phyloP scores from a whole-genome alignment of 2,888 invertebrate genomes.

The Pyrgus malvae region DNA sequence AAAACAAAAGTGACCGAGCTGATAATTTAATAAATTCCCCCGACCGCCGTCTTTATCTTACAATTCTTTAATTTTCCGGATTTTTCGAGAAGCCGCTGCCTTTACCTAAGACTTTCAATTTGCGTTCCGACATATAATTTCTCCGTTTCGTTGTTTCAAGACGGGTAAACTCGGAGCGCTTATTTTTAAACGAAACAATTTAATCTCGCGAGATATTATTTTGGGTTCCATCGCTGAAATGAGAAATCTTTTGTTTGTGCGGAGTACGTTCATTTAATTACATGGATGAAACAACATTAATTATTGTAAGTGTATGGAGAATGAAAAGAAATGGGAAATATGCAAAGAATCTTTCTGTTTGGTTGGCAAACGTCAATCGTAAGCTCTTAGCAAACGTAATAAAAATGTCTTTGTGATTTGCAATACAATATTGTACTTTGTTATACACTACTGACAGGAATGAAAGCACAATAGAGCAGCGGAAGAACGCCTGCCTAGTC shows the following conservation, averaged over 20 bases:
- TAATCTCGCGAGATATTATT: slow-evolving; percentile 33
- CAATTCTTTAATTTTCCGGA: slow-evolving; percentile 47
- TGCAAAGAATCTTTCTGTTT: background rate
- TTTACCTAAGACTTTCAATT: slow-evolving; percentile 48
- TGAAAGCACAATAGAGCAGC: background rate
- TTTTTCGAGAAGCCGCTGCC: slow-evolving; percentile 40
- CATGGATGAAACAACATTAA: slow-evolving; percentile 1
- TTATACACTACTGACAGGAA: background rate
- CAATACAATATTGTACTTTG: background rate
- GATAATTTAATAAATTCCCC: slow-evolving; percentile 32
- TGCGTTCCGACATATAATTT: slow-evolving; percentile 46
- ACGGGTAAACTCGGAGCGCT: slow-evolving; percentile 38
- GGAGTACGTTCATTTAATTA: slow-evolving; percentile 4
- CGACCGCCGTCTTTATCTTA: slow-evolving; percentile 30
- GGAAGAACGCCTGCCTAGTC: background rate
- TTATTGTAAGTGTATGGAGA: background rate
- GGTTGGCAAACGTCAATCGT: background rate
- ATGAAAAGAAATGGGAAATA: background rate
- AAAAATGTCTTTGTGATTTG: background rate
- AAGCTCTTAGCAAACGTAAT: background rate
- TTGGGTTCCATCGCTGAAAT: slow-evolving; percentile 24
- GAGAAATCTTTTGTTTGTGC: slow-evolving; percentile 19
- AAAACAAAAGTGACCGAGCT: slow-evolving; percentile 29
- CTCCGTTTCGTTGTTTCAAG: slow-evolving; percentile 41
- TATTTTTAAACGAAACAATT: slow-evolving; percentile 39